Percentiles rank a stretch among this genome's conserved stretches.
Conservation (phyloP, 2,888 invertebrate genomes). For the Orgyia antiqua region DNA sequence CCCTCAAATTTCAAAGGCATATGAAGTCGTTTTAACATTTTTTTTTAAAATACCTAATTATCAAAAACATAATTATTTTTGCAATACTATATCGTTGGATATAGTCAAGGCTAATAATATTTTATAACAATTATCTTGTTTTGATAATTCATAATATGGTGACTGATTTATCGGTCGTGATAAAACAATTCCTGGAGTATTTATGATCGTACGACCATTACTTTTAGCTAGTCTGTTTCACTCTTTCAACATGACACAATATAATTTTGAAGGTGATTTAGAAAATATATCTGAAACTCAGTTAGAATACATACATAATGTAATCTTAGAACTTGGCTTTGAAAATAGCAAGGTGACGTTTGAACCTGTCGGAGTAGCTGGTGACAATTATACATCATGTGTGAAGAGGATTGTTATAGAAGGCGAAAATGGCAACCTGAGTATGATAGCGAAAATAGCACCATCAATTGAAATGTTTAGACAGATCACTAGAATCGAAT, state of each 20-base stretch:
- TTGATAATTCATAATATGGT: too few species aligned
- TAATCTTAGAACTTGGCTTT: conserved; percentile 31
- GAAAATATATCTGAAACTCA: conserved; percentile 26
- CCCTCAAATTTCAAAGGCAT: too few species aligned
- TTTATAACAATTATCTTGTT: too few species aligned
- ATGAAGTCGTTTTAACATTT: too few species aligned
- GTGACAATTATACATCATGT: conserved; percentile 35
- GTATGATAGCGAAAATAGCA: conserved; percentile 42
- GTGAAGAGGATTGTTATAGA: conserved; percentile 29
- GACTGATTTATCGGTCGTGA: too few species aligned
- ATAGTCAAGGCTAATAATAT: too few species aligned
- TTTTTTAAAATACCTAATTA: too few species aligned
- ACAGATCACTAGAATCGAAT: conserved; percentile 13
- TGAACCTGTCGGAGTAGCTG: conserved; percentile 30
- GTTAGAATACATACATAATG: conserved; percentile 31
- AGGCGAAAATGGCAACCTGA: conserved; percentile 20
- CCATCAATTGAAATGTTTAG: conserved; percentile 23
- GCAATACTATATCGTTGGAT: too few species aligned
- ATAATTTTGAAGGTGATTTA: conserved; percentile 33
- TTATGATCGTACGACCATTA: neutral
- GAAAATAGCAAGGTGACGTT: conserved; percentile 28
- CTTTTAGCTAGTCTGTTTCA: neutral
- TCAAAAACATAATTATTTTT: too few species aligned
- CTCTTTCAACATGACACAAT: conserved; percentile 16
- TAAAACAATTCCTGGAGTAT: too few species aligned